Evolutionary conservation across 2,888 invertebrate genomes (phyloP), one percentile per base, ranked within the genome.

Genomic region (Capitulum mitella): DNA sequence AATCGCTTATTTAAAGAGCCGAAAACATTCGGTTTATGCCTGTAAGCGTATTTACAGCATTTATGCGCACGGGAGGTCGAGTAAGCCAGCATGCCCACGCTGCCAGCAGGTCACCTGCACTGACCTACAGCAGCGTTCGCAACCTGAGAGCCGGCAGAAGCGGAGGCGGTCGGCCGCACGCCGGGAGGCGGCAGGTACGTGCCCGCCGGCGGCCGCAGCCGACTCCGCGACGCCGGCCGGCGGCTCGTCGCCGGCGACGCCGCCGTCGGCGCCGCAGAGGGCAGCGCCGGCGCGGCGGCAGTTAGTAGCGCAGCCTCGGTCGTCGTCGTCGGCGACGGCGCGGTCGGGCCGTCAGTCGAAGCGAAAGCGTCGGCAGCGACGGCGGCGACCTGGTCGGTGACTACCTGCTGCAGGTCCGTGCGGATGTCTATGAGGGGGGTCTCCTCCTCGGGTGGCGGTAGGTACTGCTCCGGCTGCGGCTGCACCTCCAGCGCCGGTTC

Each of bases 351-450:
- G 70, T 70, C 34, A 34, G 70, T 70, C 6, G 70, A 22, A 70
- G 70, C 70, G 70, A 29, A 5, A 70, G 70, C 37, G 37, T 37
- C 37, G 70, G 12, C 70, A 16, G 61, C 61, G 32, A 32, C 14
- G 40, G 37, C 40, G 19, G 58, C 29, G 1, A 32, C 5, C 64
- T 34, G 34, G 29, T 58, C 58, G 29, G 16, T 29, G 29, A 26
- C 37, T 70, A 70, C 70, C 70, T 70, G 70, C 70, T 70, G 70
- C 8, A 70, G 70, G 10, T 26, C 40, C 26, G 37, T 10, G 70
- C 70, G 70, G 26, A 70, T 26, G 70, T 70, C 70, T 37, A 70
- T 40, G 70, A 5, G 22, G 1, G 37, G 70, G 0, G 40, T 6
- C 10, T 37, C 29, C 10, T 58, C 58, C 10, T n/a, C 12, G 19